Percentiles rank a stretch among this genome's conserved stretches.
Evolutionary conservation across 2,888 invertebrate species (phyloP).

Genomic region (Gordius sp.): DNA sequence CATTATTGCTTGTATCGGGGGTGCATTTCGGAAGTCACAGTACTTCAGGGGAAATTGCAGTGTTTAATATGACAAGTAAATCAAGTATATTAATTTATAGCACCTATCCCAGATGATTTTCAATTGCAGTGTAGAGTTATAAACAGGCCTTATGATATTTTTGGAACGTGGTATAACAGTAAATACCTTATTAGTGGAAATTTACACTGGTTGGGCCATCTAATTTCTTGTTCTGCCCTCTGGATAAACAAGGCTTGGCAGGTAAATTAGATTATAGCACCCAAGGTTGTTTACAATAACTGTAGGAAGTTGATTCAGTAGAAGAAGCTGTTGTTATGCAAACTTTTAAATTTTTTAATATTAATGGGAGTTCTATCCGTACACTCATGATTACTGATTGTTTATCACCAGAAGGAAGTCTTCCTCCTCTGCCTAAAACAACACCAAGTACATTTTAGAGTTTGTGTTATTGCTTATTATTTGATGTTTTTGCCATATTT

Average conservation of each 20-base stretch:
- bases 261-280: background rate
- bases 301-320: conserved; percentile 5
- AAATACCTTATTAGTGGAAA: conserved; percentile 51
- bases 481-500: no score
- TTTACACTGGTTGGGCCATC: conserved; percentile 48
- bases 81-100: conserved; percentile 8
- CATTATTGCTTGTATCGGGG: conserved; percentile 51
- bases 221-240: conserved; percentile 34
- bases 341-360: conserved; percentile 40
- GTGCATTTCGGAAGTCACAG: conserved; percentile 51
- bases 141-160: conserved; percentile 59
- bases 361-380: conserved; percentile 48
- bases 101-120: conserved; percentile 36
- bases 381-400: conserved; percentile 50
- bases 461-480: no score
- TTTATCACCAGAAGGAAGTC: conserved; percentile 23
- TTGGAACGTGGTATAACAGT: conserved; percentile 64
- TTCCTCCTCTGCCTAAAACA: background rate
- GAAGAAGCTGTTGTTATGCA: conserved; percentile 23
- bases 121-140: conserved; percentile 33
- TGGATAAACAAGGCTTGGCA: conserved; percentile 21
- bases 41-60: conserved; percentile 61
- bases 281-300: background rate
- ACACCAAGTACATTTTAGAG: no score
- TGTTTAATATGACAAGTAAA: conserved; percentile 33